phyloP scores from a whole-genome alignment of 2,888 invertebrate genomes.

The Drosophila merina region DNA sequence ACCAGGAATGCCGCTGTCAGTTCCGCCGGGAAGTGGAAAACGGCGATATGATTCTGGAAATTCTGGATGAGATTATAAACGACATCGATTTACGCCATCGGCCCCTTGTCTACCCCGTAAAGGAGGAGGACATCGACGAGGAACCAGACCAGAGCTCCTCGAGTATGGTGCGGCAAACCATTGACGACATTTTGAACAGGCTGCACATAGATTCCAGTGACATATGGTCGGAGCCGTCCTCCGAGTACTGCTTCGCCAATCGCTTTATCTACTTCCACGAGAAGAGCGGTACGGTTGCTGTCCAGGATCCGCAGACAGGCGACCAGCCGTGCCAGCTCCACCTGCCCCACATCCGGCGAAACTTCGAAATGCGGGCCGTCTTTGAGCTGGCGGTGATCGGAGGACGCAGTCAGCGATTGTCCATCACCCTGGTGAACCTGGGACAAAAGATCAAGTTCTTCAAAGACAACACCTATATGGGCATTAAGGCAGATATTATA shows the following conservation, averaged over 20 bases:
- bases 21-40: constrained; percentile 36
- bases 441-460: constrained; percentile 63
- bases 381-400: constrained; percentile 73
- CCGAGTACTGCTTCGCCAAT: constrained; percentile 67
- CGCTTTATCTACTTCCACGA: constrained; percentile 72
- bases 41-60: constrained; percentile 51
- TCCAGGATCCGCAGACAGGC: constrained; percentile 17
- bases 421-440: constrained; percentile 74
- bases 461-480: constrained; percentile 72
- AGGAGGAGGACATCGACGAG: constrained; percentile 7
- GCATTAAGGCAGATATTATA: constrained; percentile 61
- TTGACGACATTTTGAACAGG: constrained; percentile 54
- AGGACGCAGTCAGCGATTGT: constrained; percentile 63
- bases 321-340: constrained; percentile 51
- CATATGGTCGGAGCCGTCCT: constrained; percentile 61
- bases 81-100: constrained; percentile 65
- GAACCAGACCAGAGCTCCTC: constrained; percentile 35
- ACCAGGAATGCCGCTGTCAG: constrained; percentile 70
- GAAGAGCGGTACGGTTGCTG: constrained; percentile 62
- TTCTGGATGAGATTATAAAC: constrained; percentile 71
- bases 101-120: constrained; percentile 52
- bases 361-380: constrained; percentile 50
- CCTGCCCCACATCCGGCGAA: constrained; percentile 49
- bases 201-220: constrained; percentile 76
- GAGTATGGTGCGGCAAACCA: constrained; percentile 53